Evolutionary conservation across 2,113 vertebrate genomes (phyloP), one percentile per base, ranked within the genome.

Genomic region (Siphamia tubifer): DNA sequence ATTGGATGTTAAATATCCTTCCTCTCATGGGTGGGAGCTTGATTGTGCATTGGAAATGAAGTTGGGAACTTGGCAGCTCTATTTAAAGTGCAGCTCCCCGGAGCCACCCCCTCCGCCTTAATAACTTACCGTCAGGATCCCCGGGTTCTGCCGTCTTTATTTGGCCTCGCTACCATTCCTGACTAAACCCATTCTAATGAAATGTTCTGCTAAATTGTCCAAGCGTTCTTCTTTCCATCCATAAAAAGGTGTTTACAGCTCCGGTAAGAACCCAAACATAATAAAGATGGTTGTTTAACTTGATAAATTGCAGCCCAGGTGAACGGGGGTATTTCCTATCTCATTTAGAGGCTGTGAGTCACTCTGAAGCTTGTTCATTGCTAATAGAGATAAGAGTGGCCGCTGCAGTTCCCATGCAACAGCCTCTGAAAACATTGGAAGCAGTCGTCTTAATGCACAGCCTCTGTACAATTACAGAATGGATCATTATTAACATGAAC

Each of bases 1-100:
- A 63, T 83, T 65, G 77, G 72, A 89, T 90, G 81, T 90, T 86
- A 87, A 90, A 88, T 90, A 78, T 73, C 77, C 86, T 79, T 74
- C 28, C 63, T 87, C 89, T 85, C 78, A 1, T 73, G 89, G 86
- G 87, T 69, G 61, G 61, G 44, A 64, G 87, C 73, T 85, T 89
- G 89, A 91, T 90, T 93, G 88, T 91, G 88, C 69, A 74, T 84
- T 76, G 80, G 68, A 92, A 92, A 93, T 92, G 15, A 90, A 90
- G 81, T 85, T 82, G 85, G 64, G 69, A 90, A 85, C 69, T 89
- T 88, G 51, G 79, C 77, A 79, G 79, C 81, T 76, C 85, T 87
- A 83, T 92, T 92, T 89, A 85, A 90, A 88, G 82, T 42, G 52
- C 9, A 5, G 68, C 58, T 92, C 92, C 86, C 85, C 27, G 15